Conservation (phyloP, 1,140 invertebrate genomes). For the Hydropsyche tenuis region DNA sequence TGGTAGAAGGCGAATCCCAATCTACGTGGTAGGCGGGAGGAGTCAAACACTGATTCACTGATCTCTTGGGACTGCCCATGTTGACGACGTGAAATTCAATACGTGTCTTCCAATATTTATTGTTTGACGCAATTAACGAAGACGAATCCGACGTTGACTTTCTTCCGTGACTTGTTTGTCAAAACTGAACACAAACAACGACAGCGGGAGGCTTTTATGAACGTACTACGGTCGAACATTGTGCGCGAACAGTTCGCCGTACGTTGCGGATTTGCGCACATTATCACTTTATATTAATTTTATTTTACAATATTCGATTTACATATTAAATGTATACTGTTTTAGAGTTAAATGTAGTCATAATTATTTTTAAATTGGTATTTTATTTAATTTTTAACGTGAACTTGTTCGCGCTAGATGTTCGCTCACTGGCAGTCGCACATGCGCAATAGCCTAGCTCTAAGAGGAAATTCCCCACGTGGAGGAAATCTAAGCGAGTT, state of each 20-base stretch:
- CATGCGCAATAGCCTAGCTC: slow-evolving; percentile 4
- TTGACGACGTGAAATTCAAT: slow-evolving; percentile 27
- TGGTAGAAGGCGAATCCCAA: slow-evolving; percentile 72
- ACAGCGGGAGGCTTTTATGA: slow-evolving; percentile 24
- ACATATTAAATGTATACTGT: not conserved
- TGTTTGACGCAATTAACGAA: no score
- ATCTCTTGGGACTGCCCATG: slow-evolving; percentile 61
- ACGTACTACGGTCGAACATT: not conserved
- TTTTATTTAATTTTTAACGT: not conserved
- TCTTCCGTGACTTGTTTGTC: slow-evolving; percentile 23
- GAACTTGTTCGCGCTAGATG: slow-evolving; percentile 6
- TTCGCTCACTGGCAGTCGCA: not conserved
- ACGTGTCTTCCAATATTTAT: no score
- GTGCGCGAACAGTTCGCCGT: not conserved
- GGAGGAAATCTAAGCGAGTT: slow-evolving; percentile 30
- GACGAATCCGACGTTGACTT: not conserved
- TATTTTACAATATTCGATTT: not conserved
- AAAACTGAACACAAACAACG: slow-evolving; percentile 37
- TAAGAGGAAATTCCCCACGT: slow-evolving; percentile 35
- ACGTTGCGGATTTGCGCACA: not conserved
- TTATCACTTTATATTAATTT: not conserved
- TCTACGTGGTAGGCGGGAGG: slow-evolving; percentile 62
- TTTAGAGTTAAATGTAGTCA: no score
- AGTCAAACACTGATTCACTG: slow-evolving; percentile 55
- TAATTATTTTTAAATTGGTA: no score